Evolutionary conservation across 2,888 invertebrate species (phyloP), one percentile per base, ranked within the genome.

Genomic region (Galerucella nymphaeae): DNA sequence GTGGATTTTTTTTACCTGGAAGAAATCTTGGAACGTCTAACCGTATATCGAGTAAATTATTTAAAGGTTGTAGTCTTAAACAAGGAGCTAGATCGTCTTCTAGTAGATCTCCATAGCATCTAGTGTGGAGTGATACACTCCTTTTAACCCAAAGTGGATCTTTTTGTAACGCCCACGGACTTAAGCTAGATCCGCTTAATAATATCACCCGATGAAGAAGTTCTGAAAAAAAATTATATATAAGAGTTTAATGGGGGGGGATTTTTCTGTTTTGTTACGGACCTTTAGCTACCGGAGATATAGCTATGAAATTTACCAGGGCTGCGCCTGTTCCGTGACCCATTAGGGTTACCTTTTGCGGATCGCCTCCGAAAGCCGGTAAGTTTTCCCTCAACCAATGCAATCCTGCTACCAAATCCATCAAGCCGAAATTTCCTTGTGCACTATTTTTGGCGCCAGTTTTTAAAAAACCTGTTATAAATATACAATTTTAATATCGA

Each of bases 301-400:
- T 94, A 79, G 97, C 94, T 72, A 99, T 92, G 83, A 98, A 94
- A 88, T 99, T 98, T 80, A 98, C 97, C 66, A 98, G 90, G 1
- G 98, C 96, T 11, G 98, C 99, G 8, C 99, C 99, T 41, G 97
- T 96, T 41, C 97, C 96, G 86, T 99, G 98, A 2, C 99, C 98
- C 90, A 99, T 92, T 76, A 99, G 88, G 0, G 98, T 98, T 75
- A 99, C 94, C 78, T 94, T 91, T 85, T 95, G 93, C 6, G 97
- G 94, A 88, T 99, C 96, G 18, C 99, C 99, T 23, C 97, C 97
- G 85, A 99, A 99, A 1, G 95, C 94, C 3, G 94, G 95, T 73
- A 99, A 90, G 87, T 99, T 98, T 86, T 97, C 96, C 82, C 95
- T 91, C 71, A 99, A 90, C 98, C 99, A 99, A 85, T 98, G 97